Conservation (phyloP, 2,113 vertebrate genomes). For the Xenotilapia longispinis region DNA sequence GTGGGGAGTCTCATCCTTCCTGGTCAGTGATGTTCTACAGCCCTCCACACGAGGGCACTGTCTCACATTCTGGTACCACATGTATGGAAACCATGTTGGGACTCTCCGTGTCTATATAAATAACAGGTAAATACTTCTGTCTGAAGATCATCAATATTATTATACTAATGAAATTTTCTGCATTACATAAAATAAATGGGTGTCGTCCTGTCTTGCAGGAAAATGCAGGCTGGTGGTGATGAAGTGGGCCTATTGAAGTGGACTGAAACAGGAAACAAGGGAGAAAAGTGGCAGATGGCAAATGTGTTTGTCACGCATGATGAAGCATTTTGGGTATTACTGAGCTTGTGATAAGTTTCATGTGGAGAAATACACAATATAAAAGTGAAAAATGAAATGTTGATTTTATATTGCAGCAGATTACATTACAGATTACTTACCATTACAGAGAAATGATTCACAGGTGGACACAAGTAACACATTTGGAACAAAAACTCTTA, state of each 20-base stretch:
- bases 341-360: neutral
- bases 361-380: neutral
- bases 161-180: neutral
- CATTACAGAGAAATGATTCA: neutral
- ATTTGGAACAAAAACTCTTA: neutral
- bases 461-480: neutral
- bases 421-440: neutral
- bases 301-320: slow-evolving; percentile 24
- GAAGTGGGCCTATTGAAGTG: slow-evolving; percentile 50
- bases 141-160: neutral
- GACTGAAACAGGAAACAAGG: slow-evolving; percentile 52
- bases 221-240: slow-evolving; percentile 20
- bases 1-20: slow-evolving; percentile 49
- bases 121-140: slow-evolving; percentile 51
- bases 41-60: slow-evolving; percentile 55
- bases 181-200: neutral
- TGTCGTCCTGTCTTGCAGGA: slow-evolving; percentile 14
- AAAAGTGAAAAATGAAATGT: neutral
- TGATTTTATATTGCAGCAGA: neutral
- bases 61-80: slow-evolving; percentile 72
- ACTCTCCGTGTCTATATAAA: slow-evolving; percentile 59
- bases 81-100: slow-evolving; percentile 52
- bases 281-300: slow-evolving; percentile 52
- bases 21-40: slow-evolving; percentile 62
- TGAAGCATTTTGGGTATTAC: slow-evolving; percentile 69